Evolutionary conservation across 2,888 invertebrate species (phyloP).

Genomic region (Octonoba sinensis): DNA sequence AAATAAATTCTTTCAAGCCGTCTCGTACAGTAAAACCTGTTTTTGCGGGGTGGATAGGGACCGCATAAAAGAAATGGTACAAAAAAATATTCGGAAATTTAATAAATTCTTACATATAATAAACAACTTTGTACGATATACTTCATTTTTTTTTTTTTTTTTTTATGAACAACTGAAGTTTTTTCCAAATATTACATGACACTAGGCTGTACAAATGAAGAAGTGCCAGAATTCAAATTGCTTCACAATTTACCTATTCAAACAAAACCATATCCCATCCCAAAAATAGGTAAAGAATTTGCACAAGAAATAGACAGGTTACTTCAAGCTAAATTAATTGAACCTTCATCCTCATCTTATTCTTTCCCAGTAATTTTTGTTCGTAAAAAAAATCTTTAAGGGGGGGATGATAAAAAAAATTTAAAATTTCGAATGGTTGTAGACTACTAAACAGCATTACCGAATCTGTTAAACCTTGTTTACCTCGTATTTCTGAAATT

Average conservation of each 20-base stretch:
- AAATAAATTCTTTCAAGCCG: too few relatives aligned
- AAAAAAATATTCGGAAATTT: too few relatives aligned
- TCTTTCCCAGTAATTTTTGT: background rate
- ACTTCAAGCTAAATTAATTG: background rate
- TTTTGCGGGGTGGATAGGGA: too few relatives aligned
- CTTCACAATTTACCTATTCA: background rate
- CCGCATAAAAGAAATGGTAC: too few relatives aligned
- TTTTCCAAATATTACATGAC: background rate
- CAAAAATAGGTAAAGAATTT: slow-evolving; percentile 1
- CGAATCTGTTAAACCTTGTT: too few relatives aligned
- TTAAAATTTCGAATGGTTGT: background rate
- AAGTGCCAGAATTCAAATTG: background rate
- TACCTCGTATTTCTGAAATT: too few relatives aligned
- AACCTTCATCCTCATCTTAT: background rate
- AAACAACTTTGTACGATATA: too few relatives aligned
- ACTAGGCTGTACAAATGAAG: background rate
- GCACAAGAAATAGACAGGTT: too few relatives aligned
- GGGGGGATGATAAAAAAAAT: background rate
- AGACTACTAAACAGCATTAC: too few relatives aligned
- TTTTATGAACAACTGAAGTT: background rate
- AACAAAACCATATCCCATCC: background rate
- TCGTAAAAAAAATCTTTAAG: background rate
- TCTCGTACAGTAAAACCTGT: too few relatives aligned
- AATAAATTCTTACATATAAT: too few relatives aligned
- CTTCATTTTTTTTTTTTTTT: too few relatives aligned